Base-by-base conservation (phyloP, 1,140 invertebrate species). In the Lepidotrigona ventralis region DNA sequence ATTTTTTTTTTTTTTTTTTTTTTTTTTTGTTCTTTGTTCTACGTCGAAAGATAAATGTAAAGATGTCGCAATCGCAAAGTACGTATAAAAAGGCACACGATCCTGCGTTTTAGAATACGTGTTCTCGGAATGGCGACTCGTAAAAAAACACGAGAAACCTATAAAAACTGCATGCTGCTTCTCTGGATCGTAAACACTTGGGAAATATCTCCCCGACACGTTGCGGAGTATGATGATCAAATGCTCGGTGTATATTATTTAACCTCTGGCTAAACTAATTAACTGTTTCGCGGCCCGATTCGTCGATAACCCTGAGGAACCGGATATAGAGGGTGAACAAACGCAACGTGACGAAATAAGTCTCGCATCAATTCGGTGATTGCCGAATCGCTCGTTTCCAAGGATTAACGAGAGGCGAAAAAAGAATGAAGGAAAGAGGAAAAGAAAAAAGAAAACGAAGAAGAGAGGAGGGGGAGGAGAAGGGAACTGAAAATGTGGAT, bases 391-490 rank as follows among this genome's bases (percentile, higher is more conserved):
- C 4, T 33, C 19, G 15, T 58, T 63, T 51, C 29, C 19, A 23
- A 74, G 72, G 23, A 23, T 53, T 21, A 21, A 51, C 39, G 23
- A 71, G 19, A 12, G 14, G 26, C 39, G 9, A 15, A 72, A 17
- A n/a, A 11, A 68, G 19, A 15, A 11, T 5, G 8, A 33, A 14
- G 21, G 15, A 66, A 19, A n/a, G 14, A n/a, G 23, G 53, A 17
- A 39, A 11, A 68, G 5, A 2, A 1, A 14, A 2, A 2, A 3
- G 0, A 21, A 29, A 0, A 0, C 2, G 0, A 15, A 26, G 21
- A 14, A 19, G 54, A 19, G 54, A 19, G 17, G 54, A 19, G 21
- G n/a, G 23, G 1, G 23, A 12, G 14, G 29, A 5, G 15, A 5
- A 29, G 23, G 29, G 54, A 75, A 21, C 11, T 29, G 74, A 11